phyloP scores from a whole-genome alignment of 2,888 invertebrate species.

The Lochmaea crataegi region DNA sequence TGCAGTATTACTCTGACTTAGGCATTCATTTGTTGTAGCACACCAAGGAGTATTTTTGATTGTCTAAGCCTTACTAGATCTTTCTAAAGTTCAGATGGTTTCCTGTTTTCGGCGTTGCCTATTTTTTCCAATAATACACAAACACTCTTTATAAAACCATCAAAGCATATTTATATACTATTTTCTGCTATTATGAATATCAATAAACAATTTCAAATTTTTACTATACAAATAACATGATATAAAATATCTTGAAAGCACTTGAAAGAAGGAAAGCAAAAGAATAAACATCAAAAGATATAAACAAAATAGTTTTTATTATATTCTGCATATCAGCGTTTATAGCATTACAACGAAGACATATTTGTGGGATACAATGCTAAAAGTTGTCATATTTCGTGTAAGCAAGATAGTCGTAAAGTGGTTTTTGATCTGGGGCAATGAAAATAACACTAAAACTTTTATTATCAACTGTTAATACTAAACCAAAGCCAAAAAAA shows the following conservation, averaged over 20 bases:
- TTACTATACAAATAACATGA: not conserved
- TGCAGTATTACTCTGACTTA: too few relatives aligned
- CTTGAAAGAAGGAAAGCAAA: not conserved
- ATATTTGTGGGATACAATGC: constrained; percentile 10
- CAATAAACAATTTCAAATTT: not conserved
- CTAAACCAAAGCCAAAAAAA: constrained; percentile 38
- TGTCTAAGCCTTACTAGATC: too few relatives aligned
- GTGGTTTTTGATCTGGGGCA: constrained; percentile 43
- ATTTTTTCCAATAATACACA: too few relatives aligned
- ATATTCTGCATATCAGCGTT: not conserved
- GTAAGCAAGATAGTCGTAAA: constrained; percentile 40
- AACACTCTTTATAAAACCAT: too few relatives aligned
- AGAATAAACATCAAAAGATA: constrained; percentile 1
- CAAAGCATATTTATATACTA: too few relatives aligned
- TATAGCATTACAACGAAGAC: constrained; percentile 4
- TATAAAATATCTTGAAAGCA: not conserved
- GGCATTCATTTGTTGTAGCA: too few relatives aligned
- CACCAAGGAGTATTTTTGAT: too few relatives aligned
- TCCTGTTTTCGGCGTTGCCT: too few relatives aligned
- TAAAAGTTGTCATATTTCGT: constrained; percentile 38
- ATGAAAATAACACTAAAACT: constrained; percentile 45
- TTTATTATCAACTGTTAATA: constrained; percentile 47
- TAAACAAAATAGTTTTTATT: not conserved
- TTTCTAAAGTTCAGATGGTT: too few relatives aligned
- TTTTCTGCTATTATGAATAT: not conserved